Percentiles rank a stretch among this genome's conserved stretches.
phyloP scores from a whole-genome alignment of 2,797 vertebrate species.

The Bucorvus abyssinicus region DNA sequence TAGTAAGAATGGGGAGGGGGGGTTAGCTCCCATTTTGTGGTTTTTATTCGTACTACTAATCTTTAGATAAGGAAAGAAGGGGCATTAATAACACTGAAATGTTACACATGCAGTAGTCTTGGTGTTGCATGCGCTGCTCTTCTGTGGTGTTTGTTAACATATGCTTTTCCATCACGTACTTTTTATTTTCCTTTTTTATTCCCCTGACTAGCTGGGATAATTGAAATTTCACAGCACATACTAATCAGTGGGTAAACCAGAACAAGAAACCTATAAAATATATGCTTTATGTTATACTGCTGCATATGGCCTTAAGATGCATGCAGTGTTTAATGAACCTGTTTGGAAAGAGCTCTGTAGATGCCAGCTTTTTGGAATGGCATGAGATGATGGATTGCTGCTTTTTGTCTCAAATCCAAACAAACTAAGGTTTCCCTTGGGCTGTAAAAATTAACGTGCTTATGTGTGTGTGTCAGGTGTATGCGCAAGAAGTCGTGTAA shows the following conservation, averaged over 20 bases:
- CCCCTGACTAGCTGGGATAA: conserved; percentile 10
- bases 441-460: neutral
- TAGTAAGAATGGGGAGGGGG: neutral
- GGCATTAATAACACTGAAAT: neutral
- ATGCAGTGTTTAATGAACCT: neutral
- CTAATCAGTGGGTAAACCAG: neutral
- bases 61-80: neutral
- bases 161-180: neutral
- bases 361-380: neutral
- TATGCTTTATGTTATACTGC: neutral
- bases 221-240: conserved; percentile 41
- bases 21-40: neutral
- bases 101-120: neutral
- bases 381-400: neutral
- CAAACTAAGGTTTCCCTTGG: neutral
- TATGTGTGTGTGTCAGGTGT: neutral
- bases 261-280: conserved; percentile 46
- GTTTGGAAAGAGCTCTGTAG: neutral
- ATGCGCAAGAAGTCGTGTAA: neutral
- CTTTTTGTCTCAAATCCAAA: neutral
- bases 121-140: neutral
- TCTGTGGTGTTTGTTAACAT: neutral
- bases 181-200: conserved; percentile 36
- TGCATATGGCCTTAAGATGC: conserved; percentile 11
- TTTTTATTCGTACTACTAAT: neutral